Conservation (phyloP, 2,888 invertebrate species). For the Cancer borealis region DNA sequence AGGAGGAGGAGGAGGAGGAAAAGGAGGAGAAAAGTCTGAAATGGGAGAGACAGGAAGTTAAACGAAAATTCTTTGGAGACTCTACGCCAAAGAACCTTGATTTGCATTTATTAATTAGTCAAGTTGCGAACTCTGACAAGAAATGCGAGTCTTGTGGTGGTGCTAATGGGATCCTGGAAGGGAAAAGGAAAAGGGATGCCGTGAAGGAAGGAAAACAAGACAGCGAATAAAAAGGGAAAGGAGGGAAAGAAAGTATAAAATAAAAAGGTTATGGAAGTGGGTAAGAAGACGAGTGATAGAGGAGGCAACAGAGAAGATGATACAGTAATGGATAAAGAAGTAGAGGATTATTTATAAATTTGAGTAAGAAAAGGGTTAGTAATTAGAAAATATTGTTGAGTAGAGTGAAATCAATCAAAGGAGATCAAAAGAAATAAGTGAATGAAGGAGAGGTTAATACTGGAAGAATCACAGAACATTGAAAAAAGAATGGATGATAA, state of each 20-base stretch:
- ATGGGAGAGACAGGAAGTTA: constrained; percentile 27
- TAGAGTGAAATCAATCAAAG: not conserved
- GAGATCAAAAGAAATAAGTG: not conserved
- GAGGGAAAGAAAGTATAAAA: not conserved
- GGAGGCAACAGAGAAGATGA: not conserved
- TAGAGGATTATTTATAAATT: not conserved
- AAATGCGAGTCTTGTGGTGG: constrained; percentile 26
- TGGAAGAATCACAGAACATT: not conserved
- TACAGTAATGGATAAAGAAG: not conserved
- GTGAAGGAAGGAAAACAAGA: not conserved
- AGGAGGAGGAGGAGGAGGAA: constrained; percentile 15
- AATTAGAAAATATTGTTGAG: not conserved
- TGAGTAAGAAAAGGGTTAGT: not conserved
- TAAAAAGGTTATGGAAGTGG: not conserved
- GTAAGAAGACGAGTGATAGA: not conserved
- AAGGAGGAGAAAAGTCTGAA: not conserved
- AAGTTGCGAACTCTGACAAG: constrained; percentile 40
- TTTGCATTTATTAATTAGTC: constrained; percentile 52
- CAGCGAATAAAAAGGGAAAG: not conserved
- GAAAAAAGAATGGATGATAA: not conserved
- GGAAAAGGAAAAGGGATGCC: constrained; percentile 7
- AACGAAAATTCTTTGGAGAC: constrained; percentile 22
- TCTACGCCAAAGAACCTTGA: constrained; percentile 46
- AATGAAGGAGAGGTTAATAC: not conserved
- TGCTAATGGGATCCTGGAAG: constrained; percentile 9